Percentiles rank a stretch among this genome's conserved stretches.
Evolutionary conservation across 2,888 invertebrate genomes (phyloP).

Genomic region (Synanthedon vespiformis): DNA sequence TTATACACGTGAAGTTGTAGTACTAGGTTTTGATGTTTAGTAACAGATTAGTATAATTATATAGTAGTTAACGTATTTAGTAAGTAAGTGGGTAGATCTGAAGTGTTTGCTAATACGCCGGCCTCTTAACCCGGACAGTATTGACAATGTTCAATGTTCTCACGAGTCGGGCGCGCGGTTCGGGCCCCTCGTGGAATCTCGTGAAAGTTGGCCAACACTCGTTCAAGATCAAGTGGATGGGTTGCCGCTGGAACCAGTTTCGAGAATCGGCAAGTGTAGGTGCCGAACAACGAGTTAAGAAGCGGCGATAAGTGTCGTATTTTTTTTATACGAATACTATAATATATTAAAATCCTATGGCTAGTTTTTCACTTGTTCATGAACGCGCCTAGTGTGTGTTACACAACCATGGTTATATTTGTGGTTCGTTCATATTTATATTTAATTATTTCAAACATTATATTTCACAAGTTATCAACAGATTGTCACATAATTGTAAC

Average conservation of each 20-base stretch:
- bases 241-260: constrained; percentile 36
- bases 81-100: not conserved
- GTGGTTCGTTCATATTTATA: no score
- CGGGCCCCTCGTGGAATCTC: constrained; percentile 52
- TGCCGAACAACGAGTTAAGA: constrained; percentile 20
- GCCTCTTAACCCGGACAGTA: constrained; percentile 2
- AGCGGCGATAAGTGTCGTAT: constrained; percentile 3
- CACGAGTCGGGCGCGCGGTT: constrained; percentile 20
- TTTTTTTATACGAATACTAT: no score
- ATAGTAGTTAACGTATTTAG: not conserved
- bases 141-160: constrained; percentile 9
- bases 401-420: no score
- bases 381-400: no score
- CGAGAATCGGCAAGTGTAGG: constrained; percentile 53
- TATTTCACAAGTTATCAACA: no score
- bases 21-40: no score
- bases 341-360: no score
- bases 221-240: constrained; percentile 54
- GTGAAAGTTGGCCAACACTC: constrained; percentile 63
- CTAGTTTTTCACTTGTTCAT: no score
- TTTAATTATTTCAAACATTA: no score
- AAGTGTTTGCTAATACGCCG: not conserved
- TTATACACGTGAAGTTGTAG: no score
- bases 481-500: no score
- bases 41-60: not conserved